Conservation (phyloP, 2,797 vertebrate genomes). For the Clarias fuscus region DNA sequence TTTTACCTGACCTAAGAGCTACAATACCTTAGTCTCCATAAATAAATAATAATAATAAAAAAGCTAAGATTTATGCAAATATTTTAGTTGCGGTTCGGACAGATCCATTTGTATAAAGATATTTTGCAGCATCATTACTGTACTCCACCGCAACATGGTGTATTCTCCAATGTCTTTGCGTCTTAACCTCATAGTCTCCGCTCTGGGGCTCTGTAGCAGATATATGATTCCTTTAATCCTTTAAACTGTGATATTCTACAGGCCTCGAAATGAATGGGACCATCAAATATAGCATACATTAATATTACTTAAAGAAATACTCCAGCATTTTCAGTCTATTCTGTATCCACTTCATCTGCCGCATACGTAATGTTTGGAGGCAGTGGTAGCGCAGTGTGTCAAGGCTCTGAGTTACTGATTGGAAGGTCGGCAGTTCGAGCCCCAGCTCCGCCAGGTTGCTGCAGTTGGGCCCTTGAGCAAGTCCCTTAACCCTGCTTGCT, state of each 20-base stretch:
- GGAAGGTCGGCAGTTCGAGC: too few relatives aligned
- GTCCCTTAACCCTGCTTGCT: too few relatives aligned
- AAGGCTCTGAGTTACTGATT: too few relatives aligned
- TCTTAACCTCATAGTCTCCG: background rate
- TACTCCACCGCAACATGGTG: conserved; percentile 6
- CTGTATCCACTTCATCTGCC: background rate
- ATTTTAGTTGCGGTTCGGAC: background rate
- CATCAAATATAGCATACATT: conserved; percentile 3
- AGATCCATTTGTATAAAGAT: background rate
- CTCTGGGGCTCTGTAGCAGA: background rate
- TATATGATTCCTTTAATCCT: background rate
- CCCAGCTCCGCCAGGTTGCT: too few relatives aligned
- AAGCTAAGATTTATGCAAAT: conserved; percentile 32
- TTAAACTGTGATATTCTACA: conserved; percentile 5
- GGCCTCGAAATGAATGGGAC: background rate
- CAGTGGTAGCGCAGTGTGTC: too few relatives aligned
- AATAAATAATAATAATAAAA: conserved; percentile 10
- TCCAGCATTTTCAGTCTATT: conserved; percentile 26
- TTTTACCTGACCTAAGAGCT: conserved; percentile 39
- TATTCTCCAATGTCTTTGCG: background rate
- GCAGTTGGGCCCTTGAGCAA: too few relatives aligned
- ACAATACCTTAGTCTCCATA: conserved; percentile 35
- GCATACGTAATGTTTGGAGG: background rate
- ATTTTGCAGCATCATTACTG: conserved; percentile 59
- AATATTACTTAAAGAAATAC: background rate